Base-by-base conservation (phyloP, 2,113 vertebrate species). In the Caranx ignobilis region DNA sequence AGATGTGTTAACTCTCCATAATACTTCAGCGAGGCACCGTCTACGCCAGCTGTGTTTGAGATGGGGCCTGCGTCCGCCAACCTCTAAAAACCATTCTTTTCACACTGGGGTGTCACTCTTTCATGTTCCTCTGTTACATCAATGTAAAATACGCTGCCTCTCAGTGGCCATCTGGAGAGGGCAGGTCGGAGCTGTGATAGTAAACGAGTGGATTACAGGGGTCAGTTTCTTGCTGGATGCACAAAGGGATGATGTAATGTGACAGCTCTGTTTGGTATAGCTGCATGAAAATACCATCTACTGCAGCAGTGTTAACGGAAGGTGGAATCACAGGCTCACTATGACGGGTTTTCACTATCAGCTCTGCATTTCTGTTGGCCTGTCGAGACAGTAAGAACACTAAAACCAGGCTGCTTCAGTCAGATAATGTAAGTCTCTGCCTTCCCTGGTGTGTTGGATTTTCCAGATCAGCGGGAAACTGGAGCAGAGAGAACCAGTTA, bases 11-110 rank as follows among this genome's bases (percentile, higher is more conserved):
- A 88, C 84, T 85, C 5, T 15, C 62, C 45, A 56, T 80, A 85
- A 84, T 69, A 85, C 72, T 88, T 79, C 84, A 87, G 85, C 70
- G 39, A 88, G 86, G 77, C 80, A 52, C 26, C 80, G 69, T 72
- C 90, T 86, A 48, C 90, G 68, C 88, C 94, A 94, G 91, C 93
- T 94, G 90, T 59, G 93, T 94, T 90, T 90, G 92, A 90, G 82
- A 87, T 86, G 84, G 82, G 87, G 83, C 80, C 75, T 37, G 87
- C 65, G 88, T 91, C 88, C 83, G 82, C 79, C 91, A 87, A 87
- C 85, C 89, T 91, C 81, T 69, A 77, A 87, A 87, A 87, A 81
- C 77, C 80, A 81, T 90, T 88, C 87, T 88, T 85, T 89, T 93
- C 91, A 86, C 93, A 90, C 91, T 21, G 75, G 89, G 89, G 84